A percentile compares a stretch with the other conserved stretches of the same genome.
These are phyloP conservation scores for Sericinus montela DNA, from an alignment of 2,888 invertebrate genomes.

Conservation along the genomic window DNA sequence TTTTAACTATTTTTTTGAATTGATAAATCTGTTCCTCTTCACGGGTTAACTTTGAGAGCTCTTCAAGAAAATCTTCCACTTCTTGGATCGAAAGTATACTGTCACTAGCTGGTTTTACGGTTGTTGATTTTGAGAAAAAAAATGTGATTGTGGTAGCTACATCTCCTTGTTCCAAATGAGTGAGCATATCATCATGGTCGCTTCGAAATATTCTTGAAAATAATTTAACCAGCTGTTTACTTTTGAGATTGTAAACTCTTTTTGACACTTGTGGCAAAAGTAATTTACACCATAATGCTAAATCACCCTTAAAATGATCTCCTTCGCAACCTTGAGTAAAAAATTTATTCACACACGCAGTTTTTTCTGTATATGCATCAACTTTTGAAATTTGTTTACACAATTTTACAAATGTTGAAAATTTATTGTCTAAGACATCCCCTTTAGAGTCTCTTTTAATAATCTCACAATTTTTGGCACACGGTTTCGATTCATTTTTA, in stretches of 20 bases:
- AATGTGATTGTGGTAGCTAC: conserved; percentile 90
- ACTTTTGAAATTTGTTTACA: conserved; percentile 88
- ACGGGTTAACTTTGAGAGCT: conserved; percentile 86
- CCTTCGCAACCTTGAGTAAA: conserved; percentile 81
- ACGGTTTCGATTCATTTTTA: conserved; percentile 46
- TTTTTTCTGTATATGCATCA: conserved; percentile 90
- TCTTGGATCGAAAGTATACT: conserved; percentile 87
- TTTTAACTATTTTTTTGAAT: conserved; percentile 85
- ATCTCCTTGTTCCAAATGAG: conserved; percentile 93
- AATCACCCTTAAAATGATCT: conserved; percentile 86
- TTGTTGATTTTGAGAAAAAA: conserved; percentile 84
- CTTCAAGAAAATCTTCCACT: conserved; percentile 86
- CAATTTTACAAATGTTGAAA: conserved; percentile 86
- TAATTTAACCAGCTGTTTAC: conserved; percentile 93
- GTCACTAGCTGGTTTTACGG: conserved; percentile 79
- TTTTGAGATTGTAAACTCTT: conserved; percentile 94
- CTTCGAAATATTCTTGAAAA: conserved; percentile 89
- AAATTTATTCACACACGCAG: conserved; percentile 83
- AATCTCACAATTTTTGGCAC: conserved; percentile 5
- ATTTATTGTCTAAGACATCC: conserved; percentile 82
- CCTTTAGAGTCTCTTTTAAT: conserved; percentile 24
- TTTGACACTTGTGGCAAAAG: conserved; percentile 90
- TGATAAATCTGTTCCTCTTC: conserved; percentile 92
- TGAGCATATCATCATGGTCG: conserved; percentile 89
- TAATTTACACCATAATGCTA: conserved; percentile 88